Percentiles rank a stretch among this genome's conserved stretches.
Evolutionary conservation across 2,797 vertebrate genomes (phyloP).

Genomic region (Cottoperca gobio): DNA sequence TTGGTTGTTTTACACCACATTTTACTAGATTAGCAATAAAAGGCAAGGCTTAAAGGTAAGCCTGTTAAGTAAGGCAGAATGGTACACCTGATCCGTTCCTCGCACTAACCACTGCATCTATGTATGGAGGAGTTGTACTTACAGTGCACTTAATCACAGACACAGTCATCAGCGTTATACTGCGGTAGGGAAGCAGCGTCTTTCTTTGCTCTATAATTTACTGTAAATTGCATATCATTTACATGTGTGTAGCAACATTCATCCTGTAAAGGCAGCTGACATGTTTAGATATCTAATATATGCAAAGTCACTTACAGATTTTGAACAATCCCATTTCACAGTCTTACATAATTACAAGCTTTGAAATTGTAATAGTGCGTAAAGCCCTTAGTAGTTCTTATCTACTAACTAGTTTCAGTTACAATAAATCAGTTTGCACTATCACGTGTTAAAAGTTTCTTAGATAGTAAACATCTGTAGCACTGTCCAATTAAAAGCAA

Average conservation of each 20-base stretch:
- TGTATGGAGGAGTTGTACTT: constrained; percentile 3
- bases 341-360: not conserved
- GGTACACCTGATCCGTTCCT: constrained; percentile 42
- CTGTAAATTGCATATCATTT: not conserved
- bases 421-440: not conserved
- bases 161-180: not conserved
- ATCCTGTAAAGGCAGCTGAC: not conserved
- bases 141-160: not conserved
- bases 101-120: constrained; percentile 6
- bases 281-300: not conserved
- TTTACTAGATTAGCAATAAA: constrained; percentile 65
- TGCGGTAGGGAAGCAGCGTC: not conserved
- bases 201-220: not conserved
- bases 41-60: constrained; percentile 59
- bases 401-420: not conserved
- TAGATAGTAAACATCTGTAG: too few species aligned
- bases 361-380: not conserved
- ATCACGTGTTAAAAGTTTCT: not conserved
- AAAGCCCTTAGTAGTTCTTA: not conserved
- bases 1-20: constrained; percentile 59
- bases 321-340: not conserved
- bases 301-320: not conserved
- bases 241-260: not conserved
- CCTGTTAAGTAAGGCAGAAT: constrained; percentile 62
- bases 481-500: too few species aligned